phyloP scores from a whole-genome alignment of 37 sponge, comb jelly and placozoan genomes.

The Beroe forskalii region DNA sequence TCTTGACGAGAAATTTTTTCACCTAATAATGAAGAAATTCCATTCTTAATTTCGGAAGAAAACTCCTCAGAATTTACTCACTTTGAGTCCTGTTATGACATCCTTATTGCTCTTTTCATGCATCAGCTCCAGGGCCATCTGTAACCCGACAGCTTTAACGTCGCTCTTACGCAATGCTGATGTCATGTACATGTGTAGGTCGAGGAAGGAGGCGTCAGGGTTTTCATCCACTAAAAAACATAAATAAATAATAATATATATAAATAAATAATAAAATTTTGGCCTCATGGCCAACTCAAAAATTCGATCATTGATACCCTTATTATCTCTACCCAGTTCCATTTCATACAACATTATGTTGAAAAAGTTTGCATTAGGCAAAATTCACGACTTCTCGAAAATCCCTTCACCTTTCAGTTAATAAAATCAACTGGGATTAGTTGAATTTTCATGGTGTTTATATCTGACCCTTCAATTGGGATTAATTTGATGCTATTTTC shows the following conservation, averaged over 20 bases:
- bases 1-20: background rate
- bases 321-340: too few species aligned
- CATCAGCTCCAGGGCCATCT: conserved; percentile 88
- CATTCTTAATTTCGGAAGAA: background rate
- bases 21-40: background rate
- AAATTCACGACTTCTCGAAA: too few species aligned
- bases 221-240: conserved; percentile 64
- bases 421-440: too few species aligned
- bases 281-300: too few species aligned
- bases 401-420: too few species aligned
- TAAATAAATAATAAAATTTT: background rate
- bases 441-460: too few species aligned
- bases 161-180: conserved; percentile 85
- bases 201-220: conserved; percentile 76
- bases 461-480: too few species aligned
- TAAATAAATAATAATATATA: background rate
- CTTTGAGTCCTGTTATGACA: conserved; percentile 83
- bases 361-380: too few species aligned
- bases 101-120: conserved; percentile 89
- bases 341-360: too few species aligned
- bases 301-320: too few species aligned
- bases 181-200: conserved; percentile 94
- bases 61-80: background rate
- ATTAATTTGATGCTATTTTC: too few species aligned
- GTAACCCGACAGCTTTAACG: conserved; percentile 89